These are phyloP conservation scores for Orientallactaga sibirica DNA, from an alignment of 2,797 vertebrate genomes.

Conservation along the genomic window DNA sequence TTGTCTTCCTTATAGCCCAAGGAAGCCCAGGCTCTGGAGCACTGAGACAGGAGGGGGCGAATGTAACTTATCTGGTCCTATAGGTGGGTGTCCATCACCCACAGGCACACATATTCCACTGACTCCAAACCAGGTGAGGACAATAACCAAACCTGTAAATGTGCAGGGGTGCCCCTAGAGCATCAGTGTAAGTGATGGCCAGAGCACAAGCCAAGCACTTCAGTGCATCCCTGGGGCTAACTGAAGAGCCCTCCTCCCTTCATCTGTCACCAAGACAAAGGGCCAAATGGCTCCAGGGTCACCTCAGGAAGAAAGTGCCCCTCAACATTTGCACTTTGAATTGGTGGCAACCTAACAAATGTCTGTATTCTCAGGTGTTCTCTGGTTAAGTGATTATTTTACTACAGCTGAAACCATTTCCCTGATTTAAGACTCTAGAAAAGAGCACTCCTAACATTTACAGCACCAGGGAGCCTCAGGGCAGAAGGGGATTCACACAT, in stretches of 20 bases:
- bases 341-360: slow-evolving; percentile 21
- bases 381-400: slow-evolving; percentile 41
- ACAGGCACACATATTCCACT: too few species aligned
- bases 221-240: background rate
- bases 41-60: background rate
- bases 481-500: background rate
- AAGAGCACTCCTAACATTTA: background rate
- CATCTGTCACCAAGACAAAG: background rate
- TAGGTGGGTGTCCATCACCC: too few species aligned
- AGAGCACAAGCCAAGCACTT: background rate
- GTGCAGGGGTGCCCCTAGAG: background rate
- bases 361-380: slow-evolving; percentile 65
- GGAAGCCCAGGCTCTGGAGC: background rate
- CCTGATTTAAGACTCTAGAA: background rate
- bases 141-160: background rate
- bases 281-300: slow-evolving; percentile 21
- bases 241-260: background rate
- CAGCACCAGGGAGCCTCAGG: background rate
- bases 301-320: background rate
- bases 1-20: too few species aligned
- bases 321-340: background rate
- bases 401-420: background rate
- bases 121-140: too few species aligned
- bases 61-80: slow-evolving; percentile 45
- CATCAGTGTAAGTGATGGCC: background rate